A percentile compares a stretch with the other conserved stretches of the same genome.
phyloP scores from a whole-genome alignment of 2,797 vertebrate genomes.

The Rhinogobio ventralis region DNA sequence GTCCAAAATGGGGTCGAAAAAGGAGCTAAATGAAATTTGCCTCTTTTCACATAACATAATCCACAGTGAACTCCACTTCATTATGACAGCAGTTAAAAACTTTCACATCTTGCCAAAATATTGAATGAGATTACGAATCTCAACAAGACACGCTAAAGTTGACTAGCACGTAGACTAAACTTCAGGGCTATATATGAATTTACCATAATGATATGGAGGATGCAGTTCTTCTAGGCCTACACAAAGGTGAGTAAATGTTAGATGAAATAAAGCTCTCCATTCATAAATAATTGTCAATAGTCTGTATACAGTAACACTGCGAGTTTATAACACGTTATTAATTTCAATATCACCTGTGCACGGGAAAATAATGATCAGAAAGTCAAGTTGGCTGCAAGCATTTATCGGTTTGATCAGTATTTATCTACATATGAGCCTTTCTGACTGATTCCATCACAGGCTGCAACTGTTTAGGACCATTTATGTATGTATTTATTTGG shows the following conservation, averaged over 20 bases:
- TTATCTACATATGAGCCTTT: neutral
- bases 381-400: neutral
- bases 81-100: neutral
- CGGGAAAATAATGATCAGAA: neutral
- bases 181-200: neutral
- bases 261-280: neutral
- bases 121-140: neutral
- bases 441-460: neutral
- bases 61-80: neutral
- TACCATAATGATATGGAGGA: neutral
- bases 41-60: neutral
- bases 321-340: neutral
- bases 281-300: neutral
- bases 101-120: neutral
- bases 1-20: neutral
- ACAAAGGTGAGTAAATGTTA: slow-evolving; percentile 1
- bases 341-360: neutral
- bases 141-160: neutral
- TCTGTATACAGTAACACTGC: neutral
- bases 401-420: neutral
- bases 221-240: neutral
- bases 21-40: neutral
- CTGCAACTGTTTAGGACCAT: neutral
- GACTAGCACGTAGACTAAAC: neutral
- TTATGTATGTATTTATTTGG: neutral